Evolutionary conservation across 2,113 vertebrate genomes (phyloP).

Genomic region (Pseudorhombus dupliciocellatus): DNA sequence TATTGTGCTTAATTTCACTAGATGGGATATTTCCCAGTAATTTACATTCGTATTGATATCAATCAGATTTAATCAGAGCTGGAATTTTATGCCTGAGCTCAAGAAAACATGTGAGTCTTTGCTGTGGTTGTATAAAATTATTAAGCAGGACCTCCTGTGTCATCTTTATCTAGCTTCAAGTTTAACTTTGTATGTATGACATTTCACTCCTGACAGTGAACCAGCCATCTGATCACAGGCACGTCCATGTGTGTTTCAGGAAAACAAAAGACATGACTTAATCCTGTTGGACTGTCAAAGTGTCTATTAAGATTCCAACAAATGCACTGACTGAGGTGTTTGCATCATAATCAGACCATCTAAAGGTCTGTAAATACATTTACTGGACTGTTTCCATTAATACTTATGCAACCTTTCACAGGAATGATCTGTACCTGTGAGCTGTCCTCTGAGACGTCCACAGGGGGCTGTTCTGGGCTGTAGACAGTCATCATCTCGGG

Average conservation of each 20-base stretch:
- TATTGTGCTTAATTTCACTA: neutral
- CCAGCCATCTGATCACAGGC: neutral
- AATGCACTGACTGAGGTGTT: no score
- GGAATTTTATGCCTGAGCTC: no score
- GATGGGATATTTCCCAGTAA: neutral
- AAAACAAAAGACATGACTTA: neutral
- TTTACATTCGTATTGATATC: neutral
- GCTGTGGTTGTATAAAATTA: neutral
- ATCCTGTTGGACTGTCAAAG: no score
- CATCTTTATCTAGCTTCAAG: constrained; percentile 16
- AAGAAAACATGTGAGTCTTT: neutral
- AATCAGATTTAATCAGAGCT: neutral
- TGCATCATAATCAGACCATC: neutral
- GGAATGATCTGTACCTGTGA: constrained; percentile 63
- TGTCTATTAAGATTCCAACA: neutral
- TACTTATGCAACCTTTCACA: neutral
- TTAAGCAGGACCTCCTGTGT: constrained; percentile 5
- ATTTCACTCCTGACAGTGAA: constrained; percentile 6
- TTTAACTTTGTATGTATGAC: constrained; percentile 45
- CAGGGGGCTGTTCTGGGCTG: constrained; percentile 18
- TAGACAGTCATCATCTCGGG: constrained; percentile 59
- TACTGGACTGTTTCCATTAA: neutral
- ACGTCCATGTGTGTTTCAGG: neutral
- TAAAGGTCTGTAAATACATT: neutral
- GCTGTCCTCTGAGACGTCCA: constrained; percentile 46